These are phyloP conservation scores for Hedychridium roseum DNA, from an alignment of 2,888 invertebrate species.

Conservation along the genomic window DNA sequence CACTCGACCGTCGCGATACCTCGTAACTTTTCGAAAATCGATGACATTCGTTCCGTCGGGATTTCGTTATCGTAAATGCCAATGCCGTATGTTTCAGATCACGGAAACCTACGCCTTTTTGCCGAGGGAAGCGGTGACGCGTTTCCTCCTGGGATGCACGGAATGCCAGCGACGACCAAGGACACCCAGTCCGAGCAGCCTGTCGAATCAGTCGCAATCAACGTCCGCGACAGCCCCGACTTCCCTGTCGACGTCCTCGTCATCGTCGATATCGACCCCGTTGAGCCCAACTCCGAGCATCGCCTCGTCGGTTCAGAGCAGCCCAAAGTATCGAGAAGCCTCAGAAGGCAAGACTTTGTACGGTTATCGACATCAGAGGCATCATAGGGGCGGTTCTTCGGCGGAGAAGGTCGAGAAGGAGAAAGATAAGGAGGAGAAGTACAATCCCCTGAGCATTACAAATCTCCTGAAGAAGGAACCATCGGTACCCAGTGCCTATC, in stretches of 20 bases:
- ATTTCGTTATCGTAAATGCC: too few relatives aligned
- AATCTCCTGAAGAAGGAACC: constrained; percentile 60
- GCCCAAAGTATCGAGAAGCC: constrained; percentile 48
- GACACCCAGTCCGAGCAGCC: constrained; percentile 68
- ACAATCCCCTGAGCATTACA: constrained; percentile 60
- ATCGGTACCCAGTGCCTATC: constrained; percentile 26
- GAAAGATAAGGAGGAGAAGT: constrained; percentile 52
- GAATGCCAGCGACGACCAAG: constrained; percentile 87
- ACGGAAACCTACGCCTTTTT: constrained; percentile 96
- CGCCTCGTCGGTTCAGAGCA: constrained; percentile 41
- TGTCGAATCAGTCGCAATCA: constrained; percentile 54
- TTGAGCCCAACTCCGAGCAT: constrained; percentile 44
- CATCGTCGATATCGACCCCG: constrained; percentile 29
- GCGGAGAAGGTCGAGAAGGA: constrained; percentile 41
- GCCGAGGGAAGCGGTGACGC: constrained; percentile 94
- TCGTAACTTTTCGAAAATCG: too few relatives aligned
- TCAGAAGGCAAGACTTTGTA: constrained; percentile 53
- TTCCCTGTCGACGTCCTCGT: constrained; percentile 32
- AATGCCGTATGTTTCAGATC: constrained; percentile 86
- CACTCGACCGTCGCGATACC: not conserved
- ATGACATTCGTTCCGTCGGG: too few relatives aligned
- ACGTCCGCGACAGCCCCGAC: constrained; percentile 42
- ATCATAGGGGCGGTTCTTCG: constrained; percentile 28
- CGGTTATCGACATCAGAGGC: constrained; percentile 45
- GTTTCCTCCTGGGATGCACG: constrained; percentile 92